Conservation (phyloP, 2,113 vertebrate species). For the Campylomormyrus tamandua region DNA sequence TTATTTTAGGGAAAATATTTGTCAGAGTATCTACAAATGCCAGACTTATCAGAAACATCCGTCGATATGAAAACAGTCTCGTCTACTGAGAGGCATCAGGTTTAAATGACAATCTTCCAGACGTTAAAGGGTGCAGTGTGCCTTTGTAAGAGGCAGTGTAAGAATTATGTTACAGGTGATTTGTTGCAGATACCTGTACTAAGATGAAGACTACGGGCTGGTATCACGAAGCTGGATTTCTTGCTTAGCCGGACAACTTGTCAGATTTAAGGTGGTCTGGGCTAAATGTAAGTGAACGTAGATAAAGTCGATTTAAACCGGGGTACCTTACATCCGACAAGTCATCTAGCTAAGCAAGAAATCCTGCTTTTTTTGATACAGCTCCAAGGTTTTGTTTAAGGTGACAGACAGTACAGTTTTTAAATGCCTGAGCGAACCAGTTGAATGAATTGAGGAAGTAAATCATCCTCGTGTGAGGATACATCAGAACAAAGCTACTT, state of each 20-base stretch:
- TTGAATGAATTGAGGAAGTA: background rate
- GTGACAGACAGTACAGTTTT: background rate
- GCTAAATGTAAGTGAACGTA: background rate
- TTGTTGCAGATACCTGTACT: background rate
- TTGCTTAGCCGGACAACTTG: background rate
- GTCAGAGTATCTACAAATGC: slow-evolving; percentile 54
- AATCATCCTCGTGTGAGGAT: background rate
- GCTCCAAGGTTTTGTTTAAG: background rate
- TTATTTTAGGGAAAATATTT: slow-evolving; percentile 30
- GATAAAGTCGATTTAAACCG: background rate
- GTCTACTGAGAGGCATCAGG: background rate
- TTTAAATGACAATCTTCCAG: background rate
- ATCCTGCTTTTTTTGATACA: background rate
- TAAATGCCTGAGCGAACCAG: background rate
- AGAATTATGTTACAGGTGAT: background rate
- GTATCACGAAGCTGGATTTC: background rate
- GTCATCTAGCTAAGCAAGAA: background rate
- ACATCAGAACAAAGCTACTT: background rate
- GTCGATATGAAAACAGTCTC: slow-evolving; percentile 23
- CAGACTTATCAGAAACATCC: slow-evolving; percentile 31
- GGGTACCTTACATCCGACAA: background rate
- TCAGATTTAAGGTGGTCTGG: background rate
- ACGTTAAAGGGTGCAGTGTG: background rate
- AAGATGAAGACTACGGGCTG: background rate
- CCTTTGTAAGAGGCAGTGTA: background rate